These are phyloP conservation scores for Phaedon cochleariae DNA, from an alignment of 2,888 invertebrate species.

Conservation along the genomic window DNA sequence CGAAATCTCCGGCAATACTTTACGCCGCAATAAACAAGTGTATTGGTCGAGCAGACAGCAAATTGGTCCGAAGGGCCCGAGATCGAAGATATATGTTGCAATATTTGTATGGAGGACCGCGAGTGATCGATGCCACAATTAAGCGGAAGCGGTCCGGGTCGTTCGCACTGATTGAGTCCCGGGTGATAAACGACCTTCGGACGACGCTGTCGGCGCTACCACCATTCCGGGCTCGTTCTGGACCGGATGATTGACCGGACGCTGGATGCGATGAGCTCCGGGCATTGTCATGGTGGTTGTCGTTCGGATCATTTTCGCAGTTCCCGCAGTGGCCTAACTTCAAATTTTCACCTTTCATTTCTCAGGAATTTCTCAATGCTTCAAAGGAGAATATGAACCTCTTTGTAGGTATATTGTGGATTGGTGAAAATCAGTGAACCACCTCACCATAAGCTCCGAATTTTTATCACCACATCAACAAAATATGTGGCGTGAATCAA, in stretches of 20 bases:
- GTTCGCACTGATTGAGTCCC: slow-evolving; percentile 55
- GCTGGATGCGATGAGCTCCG: neutral
- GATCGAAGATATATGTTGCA: slow-evolving; percentile 51
- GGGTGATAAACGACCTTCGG: slow-evolving; percentile 51
- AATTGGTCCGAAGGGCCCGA: slow-evolving; percentile 30
- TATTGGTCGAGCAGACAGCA: slow-evolving; percentile 18
- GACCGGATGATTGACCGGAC: slow-evolving; percentile 23
- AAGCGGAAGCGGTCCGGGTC: slow-evolving; percentile 51
- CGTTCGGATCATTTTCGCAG: too few relatives aligned
- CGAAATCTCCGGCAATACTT: slow-evolving; percentile 4
- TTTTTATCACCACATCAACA: too few relatives aligned
- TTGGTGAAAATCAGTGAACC: too few relatives aligned
- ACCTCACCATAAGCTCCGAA: too few relatives aligned
- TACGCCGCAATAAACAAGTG: slow-evolving; percentile 31
- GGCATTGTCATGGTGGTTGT: too few relatives aligned
- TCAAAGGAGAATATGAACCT: too few relatives aligned
- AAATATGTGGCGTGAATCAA: too few relatives aligned
- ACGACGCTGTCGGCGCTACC: slow-evolving; percentile 24
- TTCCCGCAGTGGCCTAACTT: too few relatives aligned
- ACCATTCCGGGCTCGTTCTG: slow-evolving; percentile 29
- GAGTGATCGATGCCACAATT: slow-evolving; percentile 58
- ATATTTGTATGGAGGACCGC: slow-evolving; percentile 50
- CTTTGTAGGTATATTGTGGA: too few relatives aligned
- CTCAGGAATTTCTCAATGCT: too few relatives aligned
- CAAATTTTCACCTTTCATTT: too few relatives aligned